Evolutionary conservation across 2,888 invertebrate genomes (phyloP), one percentile per base, ranked within the genome.

Genomic region (Oegoconia quadripuncta): DNA sequence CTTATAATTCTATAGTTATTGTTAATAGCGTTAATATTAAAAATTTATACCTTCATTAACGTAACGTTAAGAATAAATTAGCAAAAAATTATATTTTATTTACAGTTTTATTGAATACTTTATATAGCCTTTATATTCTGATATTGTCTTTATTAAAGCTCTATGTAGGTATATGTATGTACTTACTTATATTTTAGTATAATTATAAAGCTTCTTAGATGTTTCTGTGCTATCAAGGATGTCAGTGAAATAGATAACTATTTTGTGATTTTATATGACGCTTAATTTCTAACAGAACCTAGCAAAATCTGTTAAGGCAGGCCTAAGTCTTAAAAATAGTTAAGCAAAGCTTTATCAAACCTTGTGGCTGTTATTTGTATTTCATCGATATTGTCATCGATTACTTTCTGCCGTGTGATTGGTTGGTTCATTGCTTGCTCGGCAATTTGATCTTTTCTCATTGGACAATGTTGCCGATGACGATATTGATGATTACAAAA

Each of bases 71-170:
- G 22, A 23, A 38, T 28, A 26, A 49, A 44, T 32, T 40, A 20
- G 42, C 31, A 34, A 46, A 22, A 49, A 52, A 40, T 26, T 60
- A 67, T 39, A 39, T 42, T n/a, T 66, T 69, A 66, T 66, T 61
- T 71, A 66, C 48, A 50, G 36, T 62, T 62, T 48, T 57, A 64
- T 50, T 60, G 48, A 51, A 42, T 56, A n/a, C n/a, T n/a, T n/a
- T n/a, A n/a, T n/a, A 54, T 66, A 62, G 51, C 48, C 44, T 46
- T 41, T 64, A 66, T 73, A 70, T 70, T 71, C 71, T 73, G 61
- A 62, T 73, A 73, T 62, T 55, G 55, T 62, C 50, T 41, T 31
- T 64, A 61, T 59, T 53, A 62, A 54, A 62, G 23, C 42, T 61
- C 53, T 48, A 44, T 30, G 26, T 63, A n/a, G n/a, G n/a, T n/a